These are phyloP conservation scores for Apteryx owenii DNA, from an alignment of 2,113 vertebrate genomes.

Conservation along the genomic window DNA sequence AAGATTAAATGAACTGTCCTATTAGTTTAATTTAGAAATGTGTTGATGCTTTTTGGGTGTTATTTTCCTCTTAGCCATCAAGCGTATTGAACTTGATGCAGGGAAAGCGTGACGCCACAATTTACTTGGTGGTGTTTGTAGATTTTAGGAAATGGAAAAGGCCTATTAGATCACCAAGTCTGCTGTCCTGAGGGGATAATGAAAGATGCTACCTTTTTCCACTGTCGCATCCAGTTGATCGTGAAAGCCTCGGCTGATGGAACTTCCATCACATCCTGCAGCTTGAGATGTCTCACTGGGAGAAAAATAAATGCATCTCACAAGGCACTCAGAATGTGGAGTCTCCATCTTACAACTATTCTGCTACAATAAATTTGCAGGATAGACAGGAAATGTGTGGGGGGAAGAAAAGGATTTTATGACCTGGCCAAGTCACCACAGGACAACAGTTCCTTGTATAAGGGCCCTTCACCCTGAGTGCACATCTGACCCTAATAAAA, in stretches of 20 bases:
- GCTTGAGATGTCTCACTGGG: background rate
- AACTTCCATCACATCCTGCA: background rate
- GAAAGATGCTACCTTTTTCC: background rate
- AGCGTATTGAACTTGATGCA: background rate
- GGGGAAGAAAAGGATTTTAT: background rate
- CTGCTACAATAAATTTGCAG: background rate
- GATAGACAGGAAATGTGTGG: background rate
- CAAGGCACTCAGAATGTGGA: background rate
- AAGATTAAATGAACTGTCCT: background rate
- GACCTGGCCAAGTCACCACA: background rate
- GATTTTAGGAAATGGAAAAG: background rate
- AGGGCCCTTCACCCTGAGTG: background rate
- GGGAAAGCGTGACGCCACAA: background rate
- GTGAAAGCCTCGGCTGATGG: background rate
- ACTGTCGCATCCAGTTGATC: background rate
- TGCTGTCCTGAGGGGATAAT: background rate
- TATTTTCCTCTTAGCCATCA: background rate
- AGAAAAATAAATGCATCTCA: background rate
- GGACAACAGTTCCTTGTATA: background rate
- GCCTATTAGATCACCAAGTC: background rate
- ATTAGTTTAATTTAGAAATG: background rate
- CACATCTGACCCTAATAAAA: background rate
- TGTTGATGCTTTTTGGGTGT: background rate
- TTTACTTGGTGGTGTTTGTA: background rate
- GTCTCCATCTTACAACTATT: background rate